phyloP scores from a whole-genome alignment of 2,888 invertebrate genomes.

The Drosophila dives region DNA sequence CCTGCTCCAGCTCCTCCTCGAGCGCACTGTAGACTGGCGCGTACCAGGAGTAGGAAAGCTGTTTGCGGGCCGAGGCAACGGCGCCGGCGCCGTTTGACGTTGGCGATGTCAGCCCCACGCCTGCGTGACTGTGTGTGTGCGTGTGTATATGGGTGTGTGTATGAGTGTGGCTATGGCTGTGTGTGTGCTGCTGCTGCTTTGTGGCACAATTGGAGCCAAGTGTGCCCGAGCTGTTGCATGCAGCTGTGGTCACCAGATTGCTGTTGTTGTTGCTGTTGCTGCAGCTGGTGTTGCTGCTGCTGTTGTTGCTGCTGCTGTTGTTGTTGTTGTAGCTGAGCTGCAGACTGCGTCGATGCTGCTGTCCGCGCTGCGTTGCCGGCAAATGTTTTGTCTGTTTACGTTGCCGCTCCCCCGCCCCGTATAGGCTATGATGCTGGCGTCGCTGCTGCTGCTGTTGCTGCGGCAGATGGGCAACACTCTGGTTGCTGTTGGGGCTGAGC shows the following conservation, averaged over 20 bases:
- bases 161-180: conserved; percentile 5
- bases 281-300: conserved; percentile 82
- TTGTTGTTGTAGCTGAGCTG: conserved; percentile 81
- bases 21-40: conserved; percentile 85
- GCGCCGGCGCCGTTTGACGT: conserved; percentile 57
- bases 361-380: conserved; percentile 60
- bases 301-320: conserved; percentile 76
- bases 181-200: conserved; percentile 54
- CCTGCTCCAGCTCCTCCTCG: conserved; percentile 85
- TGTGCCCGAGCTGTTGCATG: conserved; percentile 48
- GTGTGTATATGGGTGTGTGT: conserved; percentile 20
- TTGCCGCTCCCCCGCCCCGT: conserved; percentile 63
- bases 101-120: conserved; percentile 56
- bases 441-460: conserved; percentile 25
- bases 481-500: conserved; percentile 20
- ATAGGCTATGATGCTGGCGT: conserved; percentile 69
- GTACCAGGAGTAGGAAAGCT: conserved; percentile 85
- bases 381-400: conserved; percentile 67
- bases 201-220: conserved; percentile 73
- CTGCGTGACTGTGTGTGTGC: conserved; percentile 30
- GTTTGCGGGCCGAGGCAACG: conserved; percentile 82
- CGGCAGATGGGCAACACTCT: conserved; percentile 39
- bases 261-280: conserved; percentile 72
- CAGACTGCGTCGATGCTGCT: conserved; percentile 83
- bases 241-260: conserved; percentile 78